Base-by-base conservation (phyloP, 2,797 vertebrate species). In the Lagocephalus sceleratus region DNA sequence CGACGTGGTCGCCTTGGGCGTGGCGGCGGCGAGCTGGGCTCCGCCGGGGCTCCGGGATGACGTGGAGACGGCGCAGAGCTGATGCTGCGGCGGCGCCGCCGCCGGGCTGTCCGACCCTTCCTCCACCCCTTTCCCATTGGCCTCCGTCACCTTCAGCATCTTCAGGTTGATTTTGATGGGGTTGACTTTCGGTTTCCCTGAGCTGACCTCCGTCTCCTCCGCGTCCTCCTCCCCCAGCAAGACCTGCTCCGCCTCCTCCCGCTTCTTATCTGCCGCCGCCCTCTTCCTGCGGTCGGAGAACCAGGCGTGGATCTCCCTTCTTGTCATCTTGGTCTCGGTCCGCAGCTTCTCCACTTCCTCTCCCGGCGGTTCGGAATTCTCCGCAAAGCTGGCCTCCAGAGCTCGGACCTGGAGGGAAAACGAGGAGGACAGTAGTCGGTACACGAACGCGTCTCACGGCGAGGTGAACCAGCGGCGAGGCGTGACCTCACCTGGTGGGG, bases 101-200 rank as follows among this genome's bases (percentile, higher is more conserved):
- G 68, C 15, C 9, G 51, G 26, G 41, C 51, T 41, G 4, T 79
- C 54, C 26, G 41, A 62, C 15, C 50, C 66, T 5, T 89, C 90
- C 3, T 75, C 66, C 53, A 92, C 93, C 0, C 17, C 61, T 87
- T 93, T 94, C 61, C 94, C 92, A 0, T 90, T 94, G 51, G 95
- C 91, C 78, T 98, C 96, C 0, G 95, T 98, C 68, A 99, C 97
- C 58, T 95, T 92, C 54, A 99, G 91, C 90, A 96, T 98, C 82
- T 97, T 99, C 59, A 98, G 90, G 73, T 98, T 98, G 67, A 99
- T 98, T 85, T 98, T 99, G 73, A 99, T 97, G 35, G 97, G 97
- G 77, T 94, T 98, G 66, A 98, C 97, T 75, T 97, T 99, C 15
- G 90, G 91, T 60, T 93, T 93, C 2, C 32, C 32, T 14, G 32